Conservation (phyloP, 64 coral and sea anemone genomes). For the Porites lutea region DNA sequence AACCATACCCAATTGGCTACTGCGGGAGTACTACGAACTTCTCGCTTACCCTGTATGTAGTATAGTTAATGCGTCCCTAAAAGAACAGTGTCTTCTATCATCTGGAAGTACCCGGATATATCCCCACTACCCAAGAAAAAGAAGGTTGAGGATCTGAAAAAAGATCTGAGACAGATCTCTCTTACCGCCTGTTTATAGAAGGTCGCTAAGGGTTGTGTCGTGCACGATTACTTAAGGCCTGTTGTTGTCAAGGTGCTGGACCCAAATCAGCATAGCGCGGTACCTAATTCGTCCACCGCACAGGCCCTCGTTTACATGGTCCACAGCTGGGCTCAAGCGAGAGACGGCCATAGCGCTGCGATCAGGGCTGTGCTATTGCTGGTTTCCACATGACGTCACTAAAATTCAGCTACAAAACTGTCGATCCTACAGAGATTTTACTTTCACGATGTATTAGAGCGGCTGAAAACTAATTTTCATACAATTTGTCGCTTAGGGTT, state of each 20-base stretch:
- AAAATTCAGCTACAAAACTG: too few relatives aligned
- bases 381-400: too few relatives aligned
- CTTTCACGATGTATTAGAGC: too few relatives aligned
- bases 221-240: neutral
- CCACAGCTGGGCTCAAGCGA: too few relatives aligned
- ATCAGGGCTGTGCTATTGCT: too few relatives aligned
- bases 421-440: too few relatives aligned
- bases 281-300: too few relatives aligned
- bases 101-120: neutral
- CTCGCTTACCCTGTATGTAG: neutral
- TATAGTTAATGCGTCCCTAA: neutral
- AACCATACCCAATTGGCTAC: slow-evolving; percentile 19
- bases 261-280: neutral
- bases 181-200: neutral
- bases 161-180: slow-evolving; percentile 6
- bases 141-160: neutral
- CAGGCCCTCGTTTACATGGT: too few relatives aligned
- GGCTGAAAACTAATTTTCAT: too few relatives aligned
- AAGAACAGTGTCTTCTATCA: neutral
- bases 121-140: neutral
- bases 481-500: too few relatives aligned
- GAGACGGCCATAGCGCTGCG: too few relatives aligned
- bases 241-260: neutral
- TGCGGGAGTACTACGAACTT: neutral
- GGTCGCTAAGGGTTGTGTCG: slow-evolving; percentile 12